phyloP scores from a whole-genome alignment of 1,140 invertebrate species.

The Lordiphosa collinella region DNA sequence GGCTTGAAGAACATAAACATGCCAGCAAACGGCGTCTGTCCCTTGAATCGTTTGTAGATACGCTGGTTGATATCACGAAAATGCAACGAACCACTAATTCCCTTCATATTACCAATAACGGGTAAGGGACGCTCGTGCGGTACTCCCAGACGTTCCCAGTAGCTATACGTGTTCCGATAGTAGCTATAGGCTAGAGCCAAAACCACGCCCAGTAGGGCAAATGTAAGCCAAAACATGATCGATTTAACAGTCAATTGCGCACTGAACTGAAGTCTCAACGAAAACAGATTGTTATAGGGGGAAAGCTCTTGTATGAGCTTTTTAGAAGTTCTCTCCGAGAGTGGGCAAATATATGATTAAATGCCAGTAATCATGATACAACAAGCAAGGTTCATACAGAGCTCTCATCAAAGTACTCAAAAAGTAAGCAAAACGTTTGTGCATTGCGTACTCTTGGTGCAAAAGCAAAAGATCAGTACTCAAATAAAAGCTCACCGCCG shows the following conservation, averaged over 20 bases:
- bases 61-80: constrained; percentile 46
- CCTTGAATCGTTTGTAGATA: constrained; percentile 68
- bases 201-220: constrained; percentile 29
- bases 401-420: no score
- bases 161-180: constrained; percentile 50
- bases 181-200: constrained; percentile 24
- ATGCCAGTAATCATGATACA: no score
- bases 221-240: constrained; percentile 19
- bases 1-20: constrained; percentile 47
- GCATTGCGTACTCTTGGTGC: no score
- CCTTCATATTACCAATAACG: constrained; percentile 64
- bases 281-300: not conserved
- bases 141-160: constrained; percentile 79
- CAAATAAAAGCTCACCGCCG: no score
- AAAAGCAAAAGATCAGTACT: no score
- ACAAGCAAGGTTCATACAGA: no score
- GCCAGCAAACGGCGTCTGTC: constrained; percentile 44
- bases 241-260: not conserved
- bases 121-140: constrained; percentile 62
- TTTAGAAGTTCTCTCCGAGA: no score
- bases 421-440: no score
- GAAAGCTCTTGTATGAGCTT: not conserved
- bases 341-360: no score
- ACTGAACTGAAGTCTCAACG: not conserved
- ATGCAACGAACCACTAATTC: constrained; percentile 29